Percentiles rank a stretch among this genome's conserved stretches.
Conservation (phyloP, 2,888 invertebrate species). For the Empis stercorea region DNA sequence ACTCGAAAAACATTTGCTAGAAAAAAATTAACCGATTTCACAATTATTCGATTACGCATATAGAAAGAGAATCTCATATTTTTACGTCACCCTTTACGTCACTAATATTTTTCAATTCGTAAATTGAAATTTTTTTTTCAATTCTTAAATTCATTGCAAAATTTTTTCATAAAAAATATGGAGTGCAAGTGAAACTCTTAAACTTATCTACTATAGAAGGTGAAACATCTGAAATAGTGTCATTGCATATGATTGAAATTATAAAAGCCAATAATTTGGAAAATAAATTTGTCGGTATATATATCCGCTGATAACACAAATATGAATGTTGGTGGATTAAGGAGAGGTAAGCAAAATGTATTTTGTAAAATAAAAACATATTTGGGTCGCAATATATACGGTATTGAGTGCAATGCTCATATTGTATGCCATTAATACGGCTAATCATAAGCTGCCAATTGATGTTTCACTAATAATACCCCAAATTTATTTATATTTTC, state of each 20-base stretch:
- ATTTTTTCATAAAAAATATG: conserved; percentile 7
- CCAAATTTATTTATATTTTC: conserved; percentile 7
- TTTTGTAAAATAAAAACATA: not conserved
- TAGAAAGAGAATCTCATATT: no score
- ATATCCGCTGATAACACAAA: conserved; percentile 7
- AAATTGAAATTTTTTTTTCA: no score
- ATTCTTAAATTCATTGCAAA: no score
- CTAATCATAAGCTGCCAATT: conserved; percentile 4
- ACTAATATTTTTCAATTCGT: no score
- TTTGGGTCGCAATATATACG: conserved; percentile 5
- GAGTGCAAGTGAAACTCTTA: conserved; percentile 1
- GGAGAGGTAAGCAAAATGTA: conserved; percentile 1
- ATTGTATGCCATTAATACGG: conserved; percentile 9
- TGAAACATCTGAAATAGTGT: conserved; percentile 9
- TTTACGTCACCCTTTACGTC: no score
- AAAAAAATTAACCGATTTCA: no score
- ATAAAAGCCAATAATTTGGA: conserved; percentile 6
- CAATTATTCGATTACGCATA: no score
- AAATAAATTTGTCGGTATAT: conserved; percentile 7
- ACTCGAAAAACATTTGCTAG: no score
- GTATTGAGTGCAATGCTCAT: conserved; percentile 8
- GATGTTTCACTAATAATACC: conserved; percentile 4
- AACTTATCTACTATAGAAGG: conserved; percentile 3
- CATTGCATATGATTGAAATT: conserved; percentile 6
- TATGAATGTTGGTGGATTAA: conserved; percentile 7